Evolutionary conservation across 2,888 invertebrate genomes (phyloP).

Genomic region (Teleogryllus oceanicus): DNA sequence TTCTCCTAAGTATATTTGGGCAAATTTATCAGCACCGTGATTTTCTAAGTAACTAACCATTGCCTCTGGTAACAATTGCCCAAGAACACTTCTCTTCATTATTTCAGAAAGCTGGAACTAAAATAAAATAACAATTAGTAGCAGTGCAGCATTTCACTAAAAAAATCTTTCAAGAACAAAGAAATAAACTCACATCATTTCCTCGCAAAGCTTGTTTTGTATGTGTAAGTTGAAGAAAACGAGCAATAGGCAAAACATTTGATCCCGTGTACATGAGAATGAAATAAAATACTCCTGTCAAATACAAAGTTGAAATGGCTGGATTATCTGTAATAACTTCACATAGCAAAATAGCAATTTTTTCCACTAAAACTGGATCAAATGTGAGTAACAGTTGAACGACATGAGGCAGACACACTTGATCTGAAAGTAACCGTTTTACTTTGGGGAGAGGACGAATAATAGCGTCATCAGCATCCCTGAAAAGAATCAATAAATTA

Average conservation of each 20-base stretch:
- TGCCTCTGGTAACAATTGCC: conserved; percentile 93
- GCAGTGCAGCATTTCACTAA: background rate
- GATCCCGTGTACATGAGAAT: conserved; percentile 99
- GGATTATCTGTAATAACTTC: conserved; percentile 96
- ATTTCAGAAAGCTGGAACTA: conserved; percentile 64
- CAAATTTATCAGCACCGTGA: conserved; percentile 96
- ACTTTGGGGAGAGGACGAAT: conserved; percentile 92
- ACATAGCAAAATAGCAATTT: conserved; percentile 84
- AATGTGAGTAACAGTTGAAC: conserved; percentile 94
- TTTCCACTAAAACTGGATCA: conserved; percentile 93
- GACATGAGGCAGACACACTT: conserved; percentile 86
- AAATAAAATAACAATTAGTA: conserved; percentile 38
- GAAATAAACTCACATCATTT: conserved; percentile 66
- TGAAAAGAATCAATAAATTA: conserved; percentile 43
- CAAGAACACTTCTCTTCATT: conserved; percentile 88
- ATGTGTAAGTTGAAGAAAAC: conserved; percentile 91
- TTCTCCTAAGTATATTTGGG: conserved; percentile 95
- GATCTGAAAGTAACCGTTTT: conserved; percentile 83
- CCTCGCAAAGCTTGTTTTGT: conserved; percentile 92
- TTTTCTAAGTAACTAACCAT: conserved; percentile 99
- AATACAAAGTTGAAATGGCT: conserved; percentile 86
- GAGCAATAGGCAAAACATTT: conserved; percentile 91
- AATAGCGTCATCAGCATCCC: conserved; percentile 89
- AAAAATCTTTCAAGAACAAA: conserved; percentile 18
- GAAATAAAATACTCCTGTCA: conserved; percentile 96